Percentiles rank a stretch among this genome's conserved stretches.
These are phyloP conservation scores for Notarius lentiginosus DNA, from an alignment of 2,113 vertebrate genomes.

Conservation along the genomic window DNA sequence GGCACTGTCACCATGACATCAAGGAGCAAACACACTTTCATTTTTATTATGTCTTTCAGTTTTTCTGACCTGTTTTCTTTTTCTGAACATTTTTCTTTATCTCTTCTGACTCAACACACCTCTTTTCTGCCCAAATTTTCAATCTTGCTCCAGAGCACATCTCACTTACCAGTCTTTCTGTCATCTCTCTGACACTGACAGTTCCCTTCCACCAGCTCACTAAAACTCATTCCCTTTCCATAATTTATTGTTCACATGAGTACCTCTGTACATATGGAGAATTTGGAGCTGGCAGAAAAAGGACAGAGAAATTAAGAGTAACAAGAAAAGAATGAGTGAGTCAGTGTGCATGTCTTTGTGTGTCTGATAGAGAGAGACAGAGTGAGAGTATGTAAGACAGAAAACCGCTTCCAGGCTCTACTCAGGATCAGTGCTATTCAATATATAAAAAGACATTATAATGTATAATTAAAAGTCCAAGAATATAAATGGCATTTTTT, in stretches of 20 bases:
- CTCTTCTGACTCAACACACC: not conserved
- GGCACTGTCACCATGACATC: constrained; percentile 14
- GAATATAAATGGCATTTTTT: constrained; percentile 57
- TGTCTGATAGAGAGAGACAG: not conserved
- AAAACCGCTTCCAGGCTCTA: constrained; percentile 46
- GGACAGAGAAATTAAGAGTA: constrained; percentile 43
- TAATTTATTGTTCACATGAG: constrained; percentile 31
- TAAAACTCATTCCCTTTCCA: constrained; percentile 16
- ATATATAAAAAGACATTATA: constrained; percentile 57
- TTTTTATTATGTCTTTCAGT: constrained; percentile 37
- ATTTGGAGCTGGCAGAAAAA: constrained; percentile 39
- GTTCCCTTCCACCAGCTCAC: not conserved
- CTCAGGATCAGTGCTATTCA: constrained; percentile 54
- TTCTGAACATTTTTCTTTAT: constrained; percentile 16
- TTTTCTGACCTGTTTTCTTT: constrained; percentile 38
- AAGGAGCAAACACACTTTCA: constrained; percentile 45
- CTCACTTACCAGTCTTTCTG: not conserved
- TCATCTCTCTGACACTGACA: constrained; percentile 11
- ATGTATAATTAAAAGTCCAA: constrained; percentile 43
- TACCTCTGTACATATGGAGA: constrained; percentile 41
- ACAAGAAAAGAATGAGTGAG: constrained; percentile 8
- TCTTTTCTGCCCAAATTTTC: not conserved
- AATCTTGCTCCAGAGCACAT: not conserved
- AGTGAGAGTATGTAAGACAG: not conserved
- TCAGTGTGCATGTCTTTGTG: not conserved